phyloP scores from a whole-genome alignment of 2,888 invertebrate genomes.

The Gastrophysa polygoni region DNA sequence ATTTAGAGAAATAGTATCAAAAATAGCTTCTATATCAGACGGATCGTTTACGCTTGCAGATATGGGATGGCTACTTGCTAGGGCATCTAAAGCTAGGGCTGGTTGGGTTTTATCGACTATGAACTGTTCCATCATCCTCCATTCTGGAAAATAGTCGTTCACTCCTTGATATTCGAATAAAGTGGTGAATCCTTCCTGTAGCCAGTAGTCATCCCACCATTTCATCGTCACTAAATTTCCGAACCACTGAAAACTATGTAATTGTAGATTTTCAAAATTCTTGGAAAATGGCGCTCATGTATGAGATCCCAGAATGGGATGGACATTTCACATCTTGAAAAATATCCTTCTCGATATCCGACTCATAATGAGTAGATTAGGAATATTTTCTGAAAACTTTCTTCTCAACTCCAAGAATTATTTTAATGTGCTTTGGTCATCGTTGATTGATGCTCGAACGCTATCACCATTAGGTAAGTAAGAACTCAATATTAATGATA shows the following conservation, averaged over 20 bases:
- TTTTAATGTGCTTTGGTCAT: too few relatives aligned
- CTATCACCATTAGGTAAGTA: too few relatives aligned
- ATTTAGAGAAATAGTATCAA: conserved; percentile 77
- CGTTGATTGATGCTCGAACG: too few relatives aligned
- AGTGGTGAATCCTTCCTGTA: conserved; percentile 87
- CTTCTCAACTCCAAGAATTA: too few relatives aligned
- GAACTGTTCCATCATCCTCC: conserved; percentile 76
- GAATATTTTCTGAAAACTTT: too few relatives aligned
- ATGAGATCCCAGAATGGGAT: too few relatives aligned
- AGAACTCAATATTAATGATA: too few relatives aligned
- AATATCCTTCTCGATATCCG: too few relatives aligned
- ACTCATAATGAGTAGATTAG: too few relatives aligned
- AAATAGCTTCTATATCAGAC: conserved; percentile 73
- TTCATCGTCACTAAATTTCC: conserved; percentile 92
- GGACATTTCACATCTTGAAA: too few relatives aligned
- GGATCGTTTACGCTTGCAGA: conserved; percentile 72
- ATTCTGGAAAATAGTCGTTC: conserved; percentile 66
- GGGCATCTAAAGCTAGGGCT: conserved; percentile 70
- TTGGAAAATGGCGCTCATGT: too few relatives aligned
- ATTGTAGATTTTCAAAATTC: background rate
- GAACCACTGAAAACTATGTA: conserved; percentile 68
- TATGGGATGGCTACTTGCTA: conserved; percentile 74
- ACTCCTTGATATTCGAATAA: conserved; percentile 80
- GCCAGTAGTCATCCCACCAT: conserved; percentile 93
- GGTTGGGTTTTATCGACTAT: conserved; percentile 71